Percentiles rank a stretch among this genome's conserved stretches.
phyloP scores from a whole-genome alignment of 1,140 invertebrate genomes.

The Formica exsecta region DNA sequence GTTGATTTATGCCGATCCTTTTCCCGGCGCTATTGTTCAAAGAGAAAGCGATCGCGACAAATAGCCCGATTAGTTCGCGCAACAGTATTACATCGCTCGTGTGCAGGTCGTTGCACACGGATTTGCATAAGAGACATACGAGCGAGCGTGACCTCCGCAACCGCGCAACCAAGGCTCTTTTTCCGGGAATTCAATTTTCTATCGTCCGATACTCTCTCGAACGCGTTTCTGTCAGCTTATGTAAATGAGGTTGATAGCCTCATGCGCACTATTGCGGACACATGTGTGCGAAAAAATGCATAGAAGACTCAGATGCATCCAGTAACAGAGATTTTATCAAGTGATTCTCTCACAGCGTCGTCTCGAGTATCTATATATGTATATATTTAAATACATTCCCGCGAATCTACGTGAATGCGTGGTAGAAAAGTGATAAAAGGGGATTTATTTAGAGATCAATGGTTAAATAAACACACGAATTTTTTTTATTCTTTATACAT shows the following conservation, averaged over 20 bases:
- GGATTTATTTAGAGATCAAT: not conserved
- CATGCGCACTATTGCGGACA: not conserved
- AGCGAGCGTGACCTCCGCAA: not conserved
- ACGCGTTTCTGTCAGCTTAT: constrained; percentile 65
- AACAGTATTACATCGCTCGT: not conserved
- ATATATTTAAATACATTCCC: not conserved
- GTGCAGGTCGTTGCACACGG: constrained; percentile 47
- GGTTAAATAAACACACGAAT: not conserved
- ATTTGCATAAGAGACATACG: constrained; percentile 67
- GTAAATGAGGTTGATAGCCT: constrained; percentile 62
- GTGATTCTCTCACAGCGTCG: not conserved
- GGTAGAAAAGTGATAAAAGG: not conserved
- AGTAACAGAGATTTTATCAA: constrained; percentile 19
- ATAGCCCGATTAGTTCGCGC: constrained; percentile 9
- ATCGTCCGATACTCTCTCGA: constrained; percentile 55
- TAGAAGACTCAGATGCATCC: constrained; percentile 20
- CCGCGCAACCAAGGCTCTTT: constrained; percentile 27
- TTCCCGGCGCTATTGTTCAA: not conserved
- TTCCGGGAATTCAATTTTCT: constrained; percentile 70
- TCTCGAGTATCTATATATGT: not conserved
- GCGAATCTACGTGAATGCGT: not conserved
- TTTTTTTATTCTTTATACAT: not conserved
- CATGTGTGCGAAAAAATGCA: not conserved
- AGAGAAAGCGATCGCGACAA: constrained; percentile 17
- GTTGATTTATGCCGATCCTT: constrained; percentile 39